Base-by-base conservation (phyloP, 1,140 invertebrate genomes). In the Phymorhynchus buccinoides region DNA sequence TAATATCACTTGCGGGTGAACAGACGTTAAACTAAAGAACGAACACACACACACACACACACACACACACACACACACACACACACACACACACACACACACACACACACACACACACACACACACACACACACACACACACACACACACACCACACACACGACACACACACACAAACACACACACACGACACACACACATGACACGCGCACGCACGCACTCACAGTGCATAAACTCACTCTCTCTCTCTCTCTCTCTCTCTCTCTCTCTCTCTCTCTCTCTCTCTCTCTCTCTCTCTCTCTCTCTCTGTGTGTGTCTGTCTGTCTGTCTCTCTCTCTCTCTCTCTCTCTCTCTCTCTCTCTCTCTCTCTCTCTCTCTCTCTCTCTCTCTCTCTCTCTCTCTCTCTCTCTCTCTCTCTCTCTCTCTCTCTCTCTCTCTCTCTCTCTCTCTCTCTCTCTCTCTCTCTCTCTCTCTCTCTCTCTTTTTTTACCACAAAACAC, bases 231-330 rank as follows among this genome's bases (percentile, higher is more conserved):
- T 62, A 22, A 48, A 14, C 32, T 56, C n/a, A 48, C 7, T 16
- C 48, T 82, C 32, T 82, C 52, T 82, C 9, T 82, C 52, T 82
- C 80, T 82, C 14, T 82, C 18, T 82, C 56, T 52, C 39, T 80
- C 79, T 80, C 39, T 80, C 42, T 27, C 22, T 1, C 18, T 1
- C 39, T 80, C 3, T 80, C 41, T 80, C 41, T 80, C 42, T 80
- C 39, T 41, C 22, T 80, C 22, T 41, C 22, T 41, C 30, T 80
- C 30, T 66, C 30, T 66, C 30, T 66, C 30, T 66, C 30, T 66
- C 30, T 66, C 30, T 66, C 30, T 66, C 56, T 66, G 16, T 16
- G 16, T 66, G 16, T 66, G 16, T 66, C 30, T 66, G 16, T 66
- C 30, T 18, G 16, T 66, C 30, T 66, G 16, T 66, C 52, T 52